Percentiles rank a stretch among this genome's conserved stretches.
These are phyloP conservation scores for Habrosyne pyritoides DNA, from an alignment of 2,888 invertebrate species.

Conservation along the genomic window DNA sequence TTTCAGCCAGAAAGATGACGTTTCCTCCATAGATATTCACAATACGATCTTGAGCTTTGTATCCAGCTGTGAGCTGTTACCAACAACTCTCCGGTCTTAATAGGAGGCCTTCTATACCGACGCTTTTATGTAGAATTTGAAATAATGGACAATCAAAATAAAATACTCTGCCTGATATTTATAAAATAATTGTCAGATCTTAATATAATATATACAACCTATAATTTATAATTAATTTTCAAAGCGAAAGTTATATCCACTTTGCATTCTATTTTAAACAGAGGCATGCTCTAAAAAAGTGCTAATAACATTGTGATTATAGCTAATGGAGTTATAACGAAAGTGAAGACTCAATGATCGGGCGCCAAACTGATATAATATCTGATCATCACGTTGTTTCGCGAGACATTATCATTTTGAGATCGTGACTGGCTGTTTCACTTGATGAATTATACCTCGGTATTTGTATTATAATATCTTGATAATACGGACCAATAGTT, in stretches of 20 bases:
- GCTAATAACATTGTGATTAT: slow-evolving; percentile 60
- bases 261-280: slow-evolving; percentile 3
- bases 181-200: not conserved
- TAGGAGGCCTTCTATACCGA: too few relatives aligned
- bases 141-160: not conserved
- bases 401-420: slow-evolving; percentile 25
- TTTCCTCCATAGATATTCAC: too few relatives aligned
- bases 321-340: slow-evolving; percentile 59
- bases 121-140: too few relatives aligned
- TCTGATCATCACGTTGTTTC: slow-evolving; percentile 24
- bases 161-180: not conserved
- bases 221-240: not conserved
- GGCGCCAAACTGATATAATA: slow-evolving; percentile 10
- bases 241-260: slow-evolving; percentile 2
- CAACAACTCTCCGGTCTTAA: too few relatives aligned
- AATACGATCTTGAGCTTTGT: too few relatives aligned
- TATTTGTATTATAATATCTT: slow-evolving; percentile 7
- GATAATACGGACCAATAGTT: not conserved
- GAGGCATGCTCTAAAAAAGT: slow-evolving; percentile 5
- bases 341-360: slow-evolving; percentile 54
- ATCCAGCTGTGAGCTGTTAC: too few relatives aligned
- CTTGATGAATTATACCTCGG: slow-evolving; percentile 10
- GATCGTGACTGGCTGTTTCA: slow-evolving; percentile 27
- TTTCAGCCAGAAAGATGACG: too few relatives aligned
- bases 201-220: not conserved